Evolutionary conservation across 2,888 invertebrate species (phyloP).

Genomic region (Blera fallax): DNA sequence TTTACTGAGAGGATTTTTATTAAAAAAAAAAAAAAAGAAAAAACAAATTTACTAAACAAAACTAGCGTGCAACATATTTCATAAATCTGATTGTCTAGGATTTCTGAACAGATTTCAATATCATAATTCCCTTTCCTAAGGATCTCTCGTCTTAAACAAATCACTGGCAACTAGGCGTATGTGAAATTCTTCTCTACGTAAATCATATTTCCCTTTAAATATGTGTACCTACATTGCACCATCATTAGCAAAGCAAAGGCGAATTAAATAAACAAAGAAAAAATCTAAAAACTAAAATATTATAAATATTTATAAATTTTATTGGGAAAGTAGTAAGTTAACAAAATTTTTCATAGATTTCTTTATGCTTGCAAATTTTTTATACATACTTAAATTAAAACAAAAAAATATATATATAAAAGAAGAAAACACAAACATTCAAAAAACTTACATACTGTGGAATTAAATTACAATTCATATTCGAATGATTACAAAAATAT

Average conservation of each 20-base stretch:
- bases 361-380: conserved; percentile 71
- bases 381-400: conserved; percentile 61
- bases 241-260: conserved; percentile 15
- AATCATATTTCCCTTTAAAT: conserved; percentile 16
- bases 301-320: conserved; percentile 64
- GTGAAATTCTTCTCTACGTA: neutral
- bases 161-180: neutral
- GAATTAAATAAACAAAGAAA: conserved; percentile 15
- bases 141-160: no score
- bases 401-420: neutral
- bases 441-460: conserved; percentile 36
- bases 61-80: no score
- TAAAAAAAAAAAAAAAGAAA: no score
- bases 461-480: conserved; percentile 23
- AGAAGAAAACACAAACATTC: neutral
- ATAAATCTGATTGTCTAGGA: no score
- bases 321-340: conserved; percentile 72
- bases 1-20: no score
- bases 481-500: conserved; percentile 3
- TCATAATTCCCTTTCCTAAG: no score
- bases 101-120: no score
- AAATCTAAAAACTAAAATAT: conserved; percentile 21
- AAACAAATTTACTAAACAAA: no score
- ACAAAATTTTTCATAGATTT: conserved; percentile 70
- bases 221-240: conserved; percentile 14